Percentiles rank a stretch among this genome's conserved stretches.
phyloP scores from a whole-genome alignment of 1,140 invertebrate genomes.

The Ruditapes philippinarum region DNA sequence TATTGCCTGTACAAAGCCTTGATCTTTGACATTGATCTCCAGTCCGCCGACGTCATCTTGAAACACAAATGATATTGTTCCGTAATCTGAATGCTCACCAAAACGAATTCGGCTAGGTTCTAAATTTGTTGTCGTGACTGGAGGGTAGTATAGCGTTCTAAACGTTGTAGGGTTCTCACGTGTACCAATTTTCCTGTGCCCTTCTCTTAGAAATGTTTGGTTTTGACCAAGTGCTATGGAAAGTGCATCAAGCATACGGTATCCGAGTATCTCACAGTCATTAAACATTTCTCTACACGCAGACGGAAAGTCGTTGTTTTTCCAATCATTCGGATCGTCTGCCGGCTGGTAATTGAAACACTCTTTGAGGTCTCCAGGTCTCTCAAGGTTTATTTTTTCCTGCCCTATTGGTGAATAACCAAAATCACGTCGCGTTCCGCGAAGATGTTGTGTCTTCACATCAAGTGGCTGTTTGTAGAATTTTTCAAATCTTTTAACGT shows the following conservation, averaged over 20 bases:
- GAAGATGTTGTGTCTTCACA: conserved; percentile 54
- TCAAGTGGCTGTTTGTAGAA: conserved; percentile 61
- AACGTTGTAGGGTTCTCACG: conserved; percentile 13
- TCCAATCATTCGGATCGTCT: not conserved
- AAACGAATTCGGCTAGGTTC: conserved; percentile 89
- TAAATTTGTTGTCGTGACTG: conserved; percentile 1
- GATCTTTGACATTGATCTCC: conserved; percentile 79
- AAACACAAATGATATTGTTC: conserved; percentile 91
- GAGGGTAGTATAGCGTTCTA: conserved; percentile 41
- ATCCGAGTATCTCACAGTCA: not conserved
- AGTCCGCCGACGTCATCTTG: conserved; percentile 88
- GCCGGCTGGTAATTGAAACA: conserved; percentile 44
- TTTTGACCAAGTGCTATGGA: conserved; percentile 57
- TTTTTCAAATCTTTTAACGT: conserved; percentile 23
- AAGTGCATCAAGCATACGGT: conserved; percentile 62
- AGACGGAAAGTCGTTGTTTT: conserved; percentile 12
- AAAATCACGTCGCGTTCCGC: conserved; percentile 33
- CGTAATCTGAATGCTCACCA: conserved; percentile 92
- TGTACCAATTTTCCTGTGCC: not conserved
- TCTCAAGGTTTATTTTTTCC: conserved; percentile 42
- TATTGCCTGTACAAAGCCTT: conserved; percentile 53
- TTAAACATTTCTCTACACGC: conserved; percentile 28
- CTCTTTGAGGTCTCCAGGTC: conserved; percentile 56
- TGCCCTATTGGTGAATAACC: conserved; percentile 56
- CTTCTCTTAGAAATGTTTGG: conserved; percentile 21